Evolutionary conservation across 2,113 vertebrate genomes (phyloP), one percentile per base, ranked within the genome.

Genomic region (Prietella phreatophila): DNA sequence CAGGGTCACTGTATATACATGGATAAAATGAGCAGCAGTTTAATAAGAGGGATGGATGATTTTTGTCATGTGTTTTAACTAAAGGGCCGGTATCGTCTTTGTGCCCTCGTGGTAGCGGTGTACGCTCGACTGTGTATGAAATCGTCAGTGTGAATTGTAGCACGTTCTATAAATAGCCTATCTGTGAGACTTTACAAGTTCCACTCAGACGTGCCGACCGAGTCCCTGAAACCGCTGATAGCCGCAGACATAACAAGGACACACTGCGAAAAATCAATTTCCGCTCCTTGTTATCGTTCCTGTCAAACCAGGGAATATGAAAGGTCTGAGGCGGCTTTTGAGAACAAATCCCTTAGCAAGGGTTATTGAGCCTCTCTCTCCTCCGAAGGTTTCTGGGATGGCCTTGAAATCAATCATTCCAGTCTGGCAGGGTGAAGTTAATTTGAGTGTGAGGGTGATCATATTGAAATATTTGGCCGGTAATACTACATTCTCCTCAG

Each of bases 391-490:
- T 89, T 91, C 89, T 88, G 89, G 89, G 63, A 88, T 88, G 92
- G 91, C 91, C 92, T 94, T 93, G 89, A 93, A 94, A 94, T 94
- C 92, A 93, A 94, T 95, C 93, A 93, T 91, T 88, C 67, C 19
- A 79, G 85, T 90, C 87, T 47, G 36, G 90, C 61, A 88, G 86
- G 78, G 87, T 88, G 88, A 91, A 86, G 89, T 89, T 93, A 90
- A 94, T 92, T 93, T 87, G 53, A 85, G 86, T 63, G 80, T 22
- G 47, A 75, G 53, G 89, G 86, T 76, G 82, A 79, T 82, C 86
- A 85, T 80, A 85, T 83, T 80, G 78, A 80, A 78, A 78, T 73
- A 78, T 86, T 83, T 53, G 50, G 47, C 42, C 17, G 30, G 55
- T 36, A 25, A 60, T 82, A 47, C 56, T n/a, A 85, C 61, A 75